Conservation (phyloP, 2,113 vertebrate genomes). For the Clinocottus analis region DNA sequence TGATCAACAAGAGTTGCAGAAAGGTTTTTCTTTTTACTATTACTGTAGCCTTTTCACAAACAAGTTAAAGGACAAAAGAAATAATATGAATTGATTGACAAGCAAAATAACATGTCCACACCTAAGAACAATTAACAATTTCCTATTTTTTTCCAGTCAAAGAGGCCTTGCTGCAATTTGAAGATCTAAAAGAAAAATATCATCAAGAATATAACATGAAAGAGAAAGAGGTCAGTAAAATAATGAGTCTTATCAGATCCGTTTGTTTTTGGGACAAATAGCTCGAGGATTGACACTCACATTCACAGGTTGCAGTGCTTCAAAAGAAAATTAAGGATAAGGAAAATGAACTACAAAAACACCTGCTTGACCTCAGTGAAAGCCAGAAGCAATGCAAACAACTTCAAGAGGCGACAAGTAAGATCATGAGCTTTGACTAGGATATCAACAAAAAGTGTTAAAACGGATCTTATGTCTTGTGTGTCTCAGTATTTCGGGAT, state of each 20-base stretch:
- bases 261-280: background rate
- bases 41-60: background rate
- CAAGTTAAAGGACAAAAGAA: background rate
- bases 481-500: background rate
- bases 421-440: conserved; percentile 42
- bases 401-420: conserved; percentile 88
- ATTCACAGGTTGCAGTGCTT: conserved; percentile 84
- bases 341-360: conserved; percentile 82
- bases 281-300: background rate
- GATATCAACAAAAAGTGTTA: background rate
- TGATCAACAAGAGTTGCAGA: conserved; percentile 87
- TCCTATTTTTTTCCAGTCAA: conserved; percentile 86
- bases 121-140: background rate
- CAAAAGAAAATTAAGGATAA: conserved; percentile 80
- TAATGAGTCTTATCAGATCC: background rate
- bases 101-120: background rate
- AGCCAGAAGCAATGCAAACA: conserved; percentile 79
- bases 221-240: conserved; percentile 86
- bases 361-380: conserved; percentile 82
- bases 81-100: background rate
- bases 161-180: conserved; percentile 85
- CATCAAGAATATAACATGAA: conserved; percentile 83
- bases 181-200: conserved; percentile 84
- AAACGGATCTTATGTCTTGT: background rate
- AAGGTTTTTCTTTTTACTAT: conserved; percentile 70